phyloP scores from a whole-genome alignment of 2,113 vertebrate species.

The Hemicordylus capensis region DNA sequence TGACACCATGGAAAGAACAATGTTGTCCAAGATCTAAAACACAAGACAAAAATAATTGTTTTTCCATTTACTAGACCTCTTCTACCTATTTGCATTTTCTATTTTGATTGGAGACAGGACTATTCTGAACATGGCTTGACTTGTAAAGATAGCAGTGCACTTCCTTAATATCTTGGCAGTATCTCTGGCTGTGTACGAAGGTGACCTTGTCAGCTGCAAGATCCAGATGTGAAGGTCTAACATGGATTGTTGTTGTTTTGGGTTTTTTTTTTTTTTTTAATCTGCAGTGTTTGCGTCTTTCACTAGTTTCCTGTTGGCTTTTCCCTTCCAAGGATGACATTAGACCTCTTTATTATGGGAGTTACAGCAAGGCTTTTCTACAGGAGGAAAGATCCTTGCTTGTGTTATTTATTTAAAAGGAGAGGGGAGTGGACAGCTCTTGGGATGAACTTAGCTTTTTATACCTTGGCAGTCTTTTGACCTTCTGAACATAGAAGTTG shows the following conservation, averaged over 20 bases:
- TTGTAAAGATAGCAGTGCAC: slow-evolving; percentile 26
- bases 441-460: background rate
- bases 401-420: background rate
- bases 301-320: slow-evolving; percentile 15
- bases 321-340: background rate
- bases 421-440: background rate
- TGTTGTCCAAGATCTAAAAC: slow-evolving; percentile 7
- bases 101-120: slow-evolving; percentile 21
- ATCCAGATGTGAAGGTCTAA: slow-evolving; percentile 37
- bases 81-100: slow-evolving; percentile 23
- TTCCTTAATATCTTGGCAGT: slow-evolving; percentile 23
- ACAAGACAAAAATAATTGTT: background rate
- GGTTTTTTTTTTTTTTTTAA: too few relatives aligned
- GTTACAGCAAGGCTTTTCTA: background rate
- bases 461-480: slow-evolving; percentile 3
- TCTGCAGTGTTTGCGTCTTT: slow-evolving; percentile 7
- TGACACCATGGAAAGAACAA: slow-evolving; percentile 10
- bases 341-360: background rate
- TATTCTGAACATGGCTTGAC: slow-evolving; percentile 8
- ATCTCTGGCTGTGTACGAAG: slow-evolving; percentile 2
- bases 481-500: background rate
- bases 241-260: background rate
- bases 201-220: background rate
- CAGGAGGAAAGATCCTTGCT: background rate
- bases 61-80: slow-evolving; percentile 5